Evolutionary conservation across 2,113 vertebrate genomes (phyloP).

Genomic region (Dendrocopos noguchii): DNA sequence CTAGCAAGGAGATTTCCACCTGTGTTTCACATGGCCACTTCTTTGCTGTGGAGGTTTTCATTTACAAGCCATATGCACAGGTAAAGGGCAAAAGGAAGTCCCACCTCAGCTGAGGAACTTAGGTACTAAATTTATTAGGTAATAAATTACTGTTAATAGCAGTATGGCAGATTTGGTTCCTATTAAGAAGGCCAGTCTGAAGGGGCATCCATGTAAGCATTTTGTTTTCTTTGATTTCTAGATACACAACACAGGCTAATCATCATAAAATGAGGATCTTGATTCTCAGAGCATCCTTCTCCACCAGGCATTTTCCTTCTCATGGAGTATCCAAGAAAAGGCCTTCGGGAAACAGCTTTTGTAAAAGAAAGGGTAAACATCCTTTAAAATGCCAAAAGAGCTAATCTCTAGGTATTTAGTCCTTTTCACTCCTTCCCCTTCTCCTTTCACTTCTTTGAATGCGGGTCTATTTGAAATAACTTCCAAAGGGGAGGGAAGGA

Average conservation of each 20-base stretch:
- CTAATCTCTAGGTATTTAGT: background rate
- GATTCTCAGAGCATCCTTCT: background rate
- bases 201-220: background rate
- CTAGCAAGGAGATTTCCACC: background rate
- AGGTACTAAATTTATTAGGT: background rate
- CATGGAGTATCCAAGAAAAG: background rate
- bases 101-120: background rate
- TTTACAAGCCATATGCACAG: background rate
- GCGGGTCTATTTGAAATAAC: background rate
- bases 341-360: background rate
- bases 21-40: background rate
- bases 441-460: background rate
- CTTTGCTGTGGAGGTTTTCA: background rate
- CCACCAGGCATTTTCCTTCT: background rate
- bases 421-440: background rate
- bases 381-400: slow-evolving; percentile 1
- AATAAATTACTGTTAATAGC: background rate
- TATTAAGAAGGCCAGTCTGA: background rate
- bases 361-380: background rate
- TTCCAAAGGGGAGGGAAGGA: background rate
- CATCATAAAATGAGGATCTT: background rate
- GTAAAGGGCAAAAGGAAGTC: background rate
- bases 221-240: background rate
- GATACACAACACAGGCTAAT: background rate
- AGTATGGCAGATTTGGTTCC: background rate